Evolutionary conservation across 2,113 vertebrate species (phyloP).

Genomic region (Tachuris rubrigastra): DNA sequence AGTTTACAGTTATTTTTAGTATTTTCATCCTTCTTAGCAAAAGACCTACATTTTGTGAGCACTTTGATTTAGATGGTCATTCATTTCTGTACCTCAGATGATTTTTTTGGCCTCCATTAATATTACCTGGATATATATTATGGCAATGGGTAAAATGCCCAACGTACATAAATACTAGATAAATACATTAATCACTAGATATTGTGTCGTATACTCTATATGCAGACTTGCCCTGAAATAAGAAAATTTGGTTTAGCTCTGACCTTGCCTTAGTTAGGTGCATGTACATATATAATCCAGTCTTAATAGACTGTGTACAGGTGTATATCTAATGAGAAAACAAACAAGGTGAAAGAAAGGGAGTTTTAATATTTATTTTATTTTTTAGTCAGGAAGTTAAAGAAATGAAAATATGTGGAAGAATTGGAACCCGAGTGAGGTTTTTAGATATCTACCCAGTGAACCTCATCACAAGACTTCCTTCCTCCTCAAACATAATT

Average conservation of each 20-base stretch:
- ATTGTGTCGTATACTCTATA: neutral
- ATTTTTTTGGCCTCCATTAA: neutral
- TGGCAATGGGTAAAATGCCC: neutral
- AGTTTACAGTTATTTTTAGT: neutral
- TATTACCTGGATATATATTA: neutral
- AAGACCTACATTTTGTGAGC: neutral
- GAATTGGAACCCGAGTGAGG: neutral
- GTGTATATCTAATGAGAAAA: neutral
- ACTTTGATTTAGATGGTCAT: neutral
- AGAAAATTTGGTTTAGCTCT: neutral
- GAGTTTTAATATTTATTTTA: neutral
- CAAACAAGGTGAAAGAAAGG: neutral
- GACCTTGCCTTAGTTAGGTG: neutral
- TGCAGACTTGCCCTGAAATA: neutral
- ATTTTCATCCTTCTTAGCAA: neutral
- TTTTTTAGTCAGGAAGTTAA: constrained; percentile 23
- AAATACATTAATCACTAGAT: neutral
- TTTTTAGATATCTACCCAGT: neutral
- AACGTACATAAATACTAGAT: neutral
- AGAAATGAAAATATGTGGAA: neutral
- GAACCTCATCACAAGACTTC: neutral
- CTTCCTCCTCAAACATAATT: constrained; percentile 25
- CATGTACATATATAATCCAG: neutral
- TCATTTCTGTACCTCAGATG: neutral
- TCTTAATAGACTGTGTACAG: neutral